Evolutionary conservation across 1,140 invertebrate genomes (phyloP), one percentile per base, ranked within the genome.

Genomic region (Plutomurus gul): DNA sequence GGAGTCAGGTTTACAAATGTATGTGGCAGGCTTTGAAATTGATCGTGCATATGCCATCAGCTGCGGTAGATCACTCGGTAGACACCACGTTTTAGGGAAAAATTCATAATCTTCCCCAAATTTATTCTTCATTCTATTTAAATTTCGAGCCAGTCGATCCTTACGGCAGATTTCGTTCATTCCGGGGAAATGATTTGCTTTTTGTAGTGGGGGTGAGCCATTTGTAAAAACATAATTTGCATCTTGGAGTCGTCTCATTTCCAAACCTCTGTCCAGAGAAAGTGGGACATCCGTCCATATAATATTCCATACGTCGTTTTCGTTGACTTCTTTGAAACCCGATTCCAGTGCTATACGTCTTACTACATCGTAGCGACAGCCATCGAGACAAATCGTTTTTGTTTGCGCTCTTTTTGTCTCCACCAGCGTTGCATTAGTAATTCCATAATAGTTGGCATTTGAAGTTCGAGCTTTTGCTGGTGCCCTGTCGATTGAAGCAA

Each of bases 1-100:
- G 27, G 91, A 91, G 84, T 95, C 94, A 0, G 95, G 95, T 87
- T 97, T 96, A 60, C 95, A 88, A 79, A 96, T 96, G 84, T 93
- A 96, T 0, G 94, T 95, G n/a, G 25, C 25, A 16, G 56, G 25
- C 36, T 65, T 65, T n/a, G 0, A n/a, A n/a, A 33, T n/a, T 5
- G 56, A 65, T 77, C 20, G 40, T 0, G 37, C 4, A 60, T 37
- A 43, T 3, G 27, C 36, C 20, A 65, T 51, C 89, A 65, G 27
- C 56, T 65, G 56, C n/a, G 56, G 56, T 90, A 89, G 94, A 93
- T 96, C 95, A n/a, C 93, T 91, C 43, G 95, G 95, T 76, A 97
- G 89, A 87, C 93, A 94, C 94, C 95, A 97, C n/a, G 94, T 95
- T 88, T 93, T 94, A 4, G 95, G 95, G 86, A 95, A 96, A 86